Base-by-base conservation (phyloP, 2,888 invertebrate species). In the Papilio gigon region DNA sequence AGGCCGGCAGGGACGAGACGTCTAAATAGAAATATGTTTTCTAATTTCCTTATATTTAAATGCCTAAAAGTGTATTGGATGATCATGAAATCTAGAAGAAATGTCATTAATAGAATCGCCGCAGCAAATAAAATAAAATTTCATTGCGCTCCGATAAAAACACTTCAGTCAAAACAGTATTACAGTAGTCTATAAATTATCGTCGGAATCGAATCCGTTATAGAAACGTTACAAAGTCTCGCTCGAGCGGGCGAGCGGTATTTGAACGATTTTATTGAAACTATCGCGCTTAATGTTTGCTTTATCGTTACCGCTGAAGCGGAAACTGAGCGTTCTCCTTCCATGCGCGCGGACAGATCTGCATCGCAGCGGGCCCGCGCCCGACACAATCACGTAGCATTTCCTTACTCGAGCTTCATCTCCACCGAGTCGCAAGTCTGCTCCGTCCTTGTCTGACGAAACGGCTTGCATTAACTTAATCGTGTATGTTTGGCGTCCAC, bases 151-250 rank as follows among this genome's bases (percentile, higher is more conserved):
- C 6, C 27, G 14, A 50, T 2, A 47, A 47, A 22, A 11, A 20
- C n/a, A n/a, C 5, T 8, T 25, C 27, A 14, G 27, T 14, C 25
- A 27, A 27, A 6, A 27, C 50, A 12, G 14, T 20, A 50, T 50
- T 27, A 33, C 4, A 5, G 8, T 8, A 4, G 37, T 37, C 37
- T n/a, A 17, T 9, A 30, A 56, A 30, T 56, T 30, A 30, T 9
- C 53, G 79, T 76, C 72, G 74, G 40, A 62, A 30, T 33, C 27
- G 30, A 17, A 62, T 47, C 62, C 44, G 63, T 50, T 35, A 35
- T 22, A 63, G 37, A 25, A 63, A 50, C 17, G 33, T 50, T 35
- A 22, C 47, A 37, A n/a, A 11, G 50, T 22, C 1, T 14, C 50
- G 50, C 63, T 35, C 42, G 50, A 63, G 50, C 25, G 72, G 72